phyloP scores from a whole-genome alignment of 2,113 vertebrate species.

The Dasyprocta punctata region DNA sequence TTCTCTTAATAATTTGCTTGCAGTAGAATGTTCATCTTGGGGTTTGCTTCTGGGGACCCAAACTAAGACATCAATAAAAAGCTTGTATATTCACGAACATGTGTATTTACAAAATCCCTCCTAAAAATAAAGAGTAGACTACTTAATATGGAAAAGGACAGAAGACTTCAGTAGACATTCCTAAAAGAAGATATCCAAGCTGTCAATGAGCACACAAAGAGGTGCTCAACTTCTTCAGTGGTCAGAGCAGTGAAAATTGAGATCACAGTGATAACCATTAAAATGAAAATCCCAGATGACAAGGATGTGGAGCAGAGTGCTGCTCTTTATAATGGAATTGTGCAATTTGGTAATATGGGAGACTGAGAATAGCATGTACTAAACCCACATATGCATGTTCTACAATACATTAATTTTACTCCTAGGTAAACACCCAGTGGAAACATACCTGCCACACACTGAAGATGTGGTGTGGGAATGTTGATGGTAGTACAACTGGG shows the following conservation, averaged over 20 bases:
- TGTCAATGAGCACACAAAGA: constrained; percentile 14
- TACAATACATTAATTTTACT: background rate
- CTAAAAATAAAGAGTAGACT: background rate
- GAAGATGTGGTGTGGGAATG: background rate
- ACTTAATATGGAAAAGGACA: background rate
- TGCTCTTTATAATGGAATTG: background rate
- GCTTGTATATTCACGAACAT: background rate
- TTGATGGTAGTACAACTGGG: background rate
- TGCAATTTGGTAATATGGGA: background rate
- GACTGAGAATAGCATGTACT: background rate
- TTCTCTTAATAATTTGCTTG: background rate
- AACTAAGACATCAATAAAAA: background rate
- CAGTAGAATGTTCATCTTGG: background rate
- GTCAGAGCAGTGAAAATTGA: background rate
- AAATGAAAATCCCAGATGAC: constrained; percentile 13
- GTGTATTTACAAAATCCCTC: background rate
- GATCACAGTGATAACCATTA: background rate
- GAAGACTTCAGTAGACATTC: background rate
- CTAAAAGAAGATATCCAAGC: background rate
- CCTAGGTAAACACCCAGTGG: background rate
- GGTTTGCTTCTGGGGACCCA: background rate
- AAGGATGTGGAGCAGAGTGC: background rate
- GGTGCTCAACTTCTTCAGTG: background rate
- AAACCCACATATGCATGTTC: background rate
- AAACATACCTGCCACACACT: background rate